phyloP scores from a whole-genome alignment of 1,140 invertebrate genomes.

The Pseudomyrmex dendroicus region DNA sequence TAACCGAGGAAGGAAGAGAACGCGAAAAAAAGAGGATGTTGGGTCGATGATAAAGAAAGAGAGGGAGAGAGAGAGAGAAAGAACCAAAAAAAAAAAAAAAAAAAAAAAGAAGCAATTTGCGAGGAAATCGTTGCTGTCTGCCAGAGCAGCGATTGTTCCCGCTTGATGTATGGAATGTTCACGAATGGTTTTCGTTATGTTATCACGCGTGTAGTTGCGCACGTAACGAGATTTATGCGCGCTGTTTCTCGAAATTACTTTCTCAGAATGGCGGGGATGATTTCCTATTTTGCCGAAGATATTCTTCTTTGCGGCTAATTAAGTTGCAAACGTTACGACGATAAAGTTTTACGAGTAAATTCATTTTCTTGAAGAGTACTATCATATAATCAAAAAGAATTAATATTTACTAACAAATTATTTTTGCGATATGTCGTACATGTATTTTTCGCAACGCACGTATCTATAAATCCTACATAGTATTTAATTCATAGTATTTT shows the following conservation, averaged over 20 bases:
- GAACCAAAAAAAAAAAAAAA: not conserved
- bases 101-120: slow-evolving; percentile 75
- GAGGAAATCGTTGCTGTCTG: slow-evolving; percentile 73
- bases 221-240: slow-evolving; percentile 48
- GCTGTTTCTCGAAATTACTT: slow-evolving; percentile 60
- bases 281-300: slow-evolving; percentile 44
- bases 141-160: slow-evolving; percentile 67
- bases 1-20: slow-evolving; percentile 24
- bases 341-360: slow-evolving; percentile 23
- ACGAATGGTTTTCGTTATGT: slow-evolving; percentile 67
- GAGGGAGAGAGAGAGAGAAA: slow-evolving; percentile 16
- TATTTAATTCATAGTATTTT: not conserved
- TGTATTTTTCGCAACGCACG: not conserved
- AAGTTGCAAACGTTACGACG: slow-evolving; percentile 1
- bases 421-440: not conserved
- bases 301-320: slow-evolving; percentile 19
- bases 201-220: slow-evolving; percentile 60
- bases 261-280: slow-evolving; percentile 16
- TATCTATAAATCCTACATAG: not conserved
- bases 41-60: slow-evolving; percentile 40
- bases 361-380: slow-evolving; percentile 34
- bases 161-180: slow-evolving; percentile 62
- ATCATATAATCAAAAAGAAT: not conserved
- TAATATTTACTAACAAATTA: not conserved
- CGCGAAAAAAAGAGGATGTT: slow-evolving; percentile 47